These are phyloP conservation scores for Brachionus rubens DNA, from an alignment of 1,140 invertebrate genomes.

Conservation along the genomic window DNA sequence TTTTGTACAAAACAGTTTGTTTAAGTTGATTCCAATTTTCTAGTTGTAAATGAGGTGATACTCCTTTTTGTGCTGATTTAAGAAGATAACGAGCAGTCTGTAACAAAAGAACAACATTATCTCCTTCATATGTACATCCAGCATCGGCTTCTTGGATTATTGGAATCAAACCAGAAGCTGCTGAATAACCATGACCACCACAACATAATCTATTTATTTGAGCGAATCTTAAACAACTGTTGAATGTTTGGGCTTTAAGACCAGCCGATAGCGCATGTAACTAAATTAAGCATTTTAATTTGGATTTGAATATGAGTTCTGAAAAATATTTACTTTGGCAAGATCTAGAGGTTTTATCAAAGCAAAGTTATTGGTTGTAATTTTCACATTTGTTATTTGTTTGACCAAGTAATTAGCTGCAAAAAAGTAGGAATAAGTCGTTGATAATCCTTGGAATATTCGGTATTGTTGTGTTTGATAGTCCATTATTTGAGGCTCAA, in stretches of 20 bases:
- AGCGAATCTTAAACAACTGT: constrained; percentile 69
- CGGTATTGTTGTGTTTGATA: constrained; percentile 89
- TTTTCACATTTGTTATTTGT: constrained; percentile 8
- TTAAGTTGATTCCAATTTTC: not conserved
- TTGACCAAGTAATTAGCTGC: constrained; percentile 67
- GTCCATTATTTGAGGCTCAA: constrained; percentile 83
- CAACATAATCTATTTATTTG: constrained; percentile 78
- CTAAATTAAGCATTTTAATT: constrained; percentile 49
- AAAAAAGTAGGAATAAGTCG: constrained; percentile 73
- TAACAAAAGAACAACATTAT: constrained; percentile 83
- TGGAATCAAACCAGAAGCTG: constrained; percentile 75
- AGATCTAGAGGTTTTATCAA: constrained; percentile 51
- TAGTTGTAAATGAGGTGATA: constrained; percentile 9
- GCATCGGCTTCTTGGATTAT: constrained; percentile 77
- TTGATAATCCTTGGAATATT: constrained; percentile 75
- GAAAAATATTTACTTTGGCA: constrained; percentile 56
- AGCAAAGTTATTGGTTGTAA: constrained; percentile 28
- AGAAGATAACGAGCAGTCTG: constrained; percentile 73
- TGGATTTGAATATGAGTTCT: not conserved
- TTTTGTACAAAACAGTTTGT: not conserved
- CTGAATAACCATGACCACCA: constrained; percentile 88
- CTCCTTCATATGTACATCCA: constrained; percentile 86
- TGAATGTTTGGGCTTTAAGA: constrained; percentile 78
- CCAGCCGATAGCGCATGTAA: constrained; percentile 84
- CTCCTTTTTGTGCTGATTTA: constrained; percentile 30